A percentile compares a stretch with the other conserved stretches of the same genome.
These are phyloP conservation scores for Agrilus planipennis DNA, from an alignment of 1,140 invertebrate species.

Conservation along the genomic window DNA sequence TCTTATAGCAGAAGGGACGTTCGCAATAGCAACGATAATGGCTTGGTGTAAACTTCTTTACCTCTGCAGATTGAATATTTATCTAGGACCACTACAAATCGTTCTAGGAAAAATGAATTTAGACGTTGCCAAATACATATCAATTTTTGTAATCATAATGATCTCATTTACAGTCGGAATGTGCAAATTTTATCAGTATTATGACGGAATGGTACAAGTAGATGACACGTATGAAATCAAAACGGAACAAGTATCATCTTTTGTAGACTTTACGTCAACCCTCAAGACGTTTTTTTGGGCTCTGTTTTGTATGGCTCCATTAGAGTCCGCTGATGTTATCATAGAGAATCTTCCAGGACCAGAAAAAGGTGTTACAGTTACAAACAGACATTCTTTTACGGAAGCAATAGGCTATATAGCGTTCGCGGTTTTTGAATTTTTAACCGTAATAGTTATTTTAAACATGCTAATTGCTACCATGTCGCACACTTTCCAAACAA, in stretches of 20 bases:
- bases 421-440: conserved; percentile 51
- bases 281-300: conserved; percentile 66
- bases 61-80: conserved; percentile 43
- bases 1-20: conserved; percentile 58
- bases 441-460: conserved; percentile 59
- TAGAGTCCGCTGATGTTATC: conserved; percentile 51
- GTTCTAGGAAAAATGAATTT: conserved; percentile 47
- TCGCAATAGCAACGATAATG: conserved; percentile 61
- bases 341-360: conserved; percentile 43
- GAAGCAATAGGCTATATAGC: conserved; percentile 50
- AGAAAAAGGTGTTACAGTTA: conserved; percentile 33
- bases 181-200: conserved; percentile 43
- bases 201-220: conserved; percentile 46
- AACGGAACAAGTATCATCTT: conserved; percentile 36
- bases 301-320: conserved; percentile 56
- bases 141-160: conserved; percentile 42
- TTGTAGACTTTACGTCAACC: conserved; percentile 43
- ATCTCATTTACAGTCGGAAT: conserved; percentile 40
- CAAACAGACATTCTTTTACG: conserved; percentile 46
- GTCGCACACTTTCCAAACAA: conserved; percentile 58
- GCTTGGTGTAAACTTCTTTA: conserved; percentile 46
- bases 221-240: conserved; percentile 34
- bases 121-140: conserved; percentile 43
- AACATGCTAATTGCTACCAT: conserved; percentile 72
- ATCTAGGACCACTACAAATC: conserved; percentile 49